phyloP scores from a whole-genome alignment of 37 sponge, comb jelly and placozoan genomes.

The Petrosia ficiformis region DNA sequence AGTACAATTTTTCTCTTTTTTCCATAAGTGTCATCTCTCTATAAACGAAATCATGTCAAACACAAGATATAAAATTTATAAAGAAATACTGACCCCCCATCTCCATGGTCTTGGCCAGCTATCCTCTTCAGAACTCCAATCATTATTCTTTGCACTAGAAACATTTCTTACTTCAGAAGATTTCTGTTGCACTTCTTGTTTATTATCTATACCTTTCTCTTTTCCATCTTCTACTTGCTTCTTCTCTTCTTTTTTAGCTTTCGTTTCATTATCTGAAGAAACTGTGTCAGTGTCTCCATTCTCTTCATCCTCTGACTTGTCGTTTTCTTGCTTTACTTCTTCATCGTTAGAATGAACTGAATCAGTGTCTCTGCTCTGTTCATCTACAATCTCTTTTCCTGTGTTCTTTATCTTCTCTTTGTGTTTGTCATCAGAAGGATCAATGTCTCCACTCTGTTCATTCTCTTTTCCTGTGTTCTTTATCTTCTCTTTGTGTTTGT shows the following conservation, averaged over 20 bases:
- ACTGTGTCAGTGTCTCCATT: neutral
- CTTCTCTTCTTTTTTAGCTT: neutral
- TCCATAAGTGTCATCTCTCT: too few relatives aligned
- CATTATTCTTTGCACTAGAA: too few relatives aligned
- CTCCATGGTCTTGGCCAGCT: too few relatives aligned
- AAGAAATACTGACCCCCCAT: too few relatives aligned
- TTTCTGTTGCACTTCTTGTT: too few relatives aligned
- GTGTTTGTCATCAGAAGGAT: neutral
- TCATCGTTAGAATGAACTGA: neutral
- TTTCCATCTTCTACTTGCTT: neutral
- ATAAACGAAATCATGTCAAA: too few relatives aligned
- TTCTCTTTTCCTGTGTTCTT: too few relatives aligned
- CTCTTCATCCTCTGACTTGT: neutral
- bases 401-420: neutral
- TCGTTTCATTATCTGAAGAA: neutral
- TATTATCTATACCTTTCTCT: neutral
- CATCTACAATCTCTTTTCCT: neutral
- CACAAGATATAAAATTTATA: too few relatives aligned
- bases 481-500: too few relatives aligned
- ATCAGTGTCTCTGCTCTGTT: neutral
- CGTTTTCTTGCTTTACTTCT: neutral
- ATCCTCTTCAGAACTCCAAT: neutral
- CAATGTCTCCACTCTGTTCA: too few relatives aligned
- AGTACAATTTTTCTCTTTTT: neutral
- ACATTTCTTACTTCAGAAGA: too few relatives aligned